Base-by-base conservation (phyloP, 2,113 vertebrate genomes). In the Stigmatopora nigra region DNA sequence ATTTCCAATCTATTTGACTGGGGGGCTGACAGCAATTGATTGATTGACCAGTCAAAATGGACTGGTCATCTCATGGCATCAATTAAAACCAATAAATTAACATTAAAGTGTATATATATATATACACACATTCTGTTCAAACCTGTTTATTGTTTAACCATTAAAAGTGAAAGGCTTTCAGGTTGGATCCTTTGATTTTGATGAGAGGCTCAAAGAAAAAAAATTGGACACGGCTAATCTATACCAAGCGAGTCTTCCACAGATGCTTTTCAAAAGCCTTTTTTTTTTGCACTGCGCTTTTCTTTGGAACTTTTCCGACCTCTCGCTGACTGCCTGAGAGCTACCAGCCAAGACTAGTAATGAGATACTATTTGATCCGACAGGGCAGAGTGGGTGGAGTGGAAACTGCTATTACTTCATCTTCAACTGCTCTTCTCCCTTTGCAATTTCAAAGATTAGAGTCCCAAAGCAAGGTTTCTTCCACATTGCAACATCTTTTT, bases 351-450 rank as follows among this genome's bases (percentile, higher is more conserved):
- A 65, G 75, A 77, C 79, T 77, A 17, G 60, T 76, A 82, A 84
- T 84, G 84, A 83, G 76, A 76, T 52, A 77, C 81, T 69, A 77
- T 82, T 69, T 76, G 78, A 60, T 65, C 64, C 71, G 76, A 82
- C 70, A 67, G 80, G 4, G n/a, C 57, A 25, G 69, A 59, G 71
- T 52, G 55, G 56, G 75, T 78, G 64, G 20, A 25, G 19, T n/a
- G 59, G 63, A 65, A 49, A 70, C 61, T 22, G 35, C 49, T 69
- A 45, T 65, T 79, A 68, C 74, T 67, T 78, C 61, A 16, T 59
- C 67, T 62, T 68, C 20, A 46, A 20, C 57, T 51, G 17, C 53
- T 58, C 52, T 57, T 44, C 63, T 41, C 52, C 64, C 19, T 58
- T 60, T 17, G 74, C 41, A 68, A 6, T 1, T 64, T 22, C 46